Evolutionary conservation across 1,140 invertebrate genomes (phyloP), one percentile per base, ranked within the genome.

Genomic region (Caenorhabditis briggsae): DNA sequence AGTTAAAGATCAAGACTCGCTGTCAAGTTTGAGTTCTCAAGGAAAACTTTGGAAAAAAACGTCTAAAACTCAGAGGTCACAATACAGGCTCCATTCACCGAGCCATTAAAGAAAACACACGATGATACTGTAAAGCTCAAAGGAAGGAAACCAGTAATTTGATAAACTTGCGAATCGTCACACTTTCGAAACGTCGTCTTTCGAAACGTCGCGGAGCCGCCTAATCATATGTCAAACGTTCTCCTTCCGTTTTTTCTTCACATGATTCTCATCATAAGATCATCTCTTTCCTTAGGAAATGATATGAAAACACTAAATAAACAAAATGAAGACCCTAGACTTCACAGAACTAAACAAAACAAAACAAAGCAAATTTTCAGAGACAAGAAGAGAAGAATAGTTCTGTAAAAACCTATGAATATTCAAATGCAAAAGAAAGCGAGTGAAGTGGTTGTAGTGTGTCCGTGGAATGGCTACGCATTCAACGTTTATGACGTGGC

Each of bases 401-500:
- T 61, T 70, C 41, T 48, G 16, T 65, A n/a, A 23, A 78, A 78
- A 78, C 43, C n/a, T 48, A 78, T 48, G 46, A 78, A 78, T 50
- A 78, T 50, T 50, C 70, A 50, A 8, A 50, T 11, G 59, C 12
- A 53, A 78, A 78, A 8, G 70, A 78, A 78, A 78, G 46, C 20
- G 70, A 78, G 70, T 78, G 70, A 78, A 78, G 70, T 78, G 70
- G 70, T 78, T n/a, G 18, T 8, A 78, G 46, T 50, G 70, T 50
- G 70, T 50, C 46, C 70, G 20, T 78, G 46, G 14, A 78, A 78
- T 78, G 70, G 70, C n/a, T n/a, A 78, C 59, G 14, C 25, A 61
- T 61, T 23, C 59, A 25, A 61, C 20, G 70, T 78, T 78, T 78
- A 78, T 78, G 70, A 78, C 70, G 70, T 78, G 70, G 70, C 70